Conservation (phyloP, 1,140 invertebrate genomes). For the Lepidotrigona ventralis region DNA sequence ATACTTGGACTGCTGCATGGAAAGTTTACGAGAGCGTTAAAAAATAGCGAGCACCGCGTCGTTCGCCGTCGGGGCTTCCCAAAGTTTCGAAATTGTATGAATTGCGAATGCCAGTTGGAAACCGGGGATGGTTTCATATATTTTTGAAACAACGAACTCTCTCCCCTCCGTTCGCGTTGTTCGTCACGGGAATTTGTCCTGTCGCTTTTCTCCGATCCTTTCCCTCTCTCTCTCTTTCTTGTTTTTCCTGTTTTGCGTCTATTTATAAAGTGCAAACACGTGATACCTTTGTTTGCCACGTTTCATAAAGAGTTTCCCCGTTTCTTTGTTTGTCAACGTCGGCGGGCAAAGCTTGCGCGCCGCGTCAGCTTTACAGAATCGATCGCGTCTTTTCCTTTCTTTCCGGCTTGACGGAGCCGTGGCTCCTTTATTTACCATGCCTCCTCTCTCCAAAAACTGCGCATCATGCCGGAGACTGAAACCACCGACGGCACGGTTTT, state of each 20-base stretch:
- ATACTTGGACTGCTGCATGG: not conserved
- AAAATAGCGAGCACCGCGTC: not conserved
- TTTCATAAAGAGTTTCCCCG: slow-evolving; percentile 17
- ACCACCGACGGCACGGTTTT: too few relatives aligned
- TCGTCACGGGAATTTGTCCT: not conserved
- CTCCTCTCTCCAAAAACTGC: not conserved
- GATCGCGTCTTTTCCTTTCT: not conserved
- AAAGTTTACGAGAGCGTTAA: slow-evolving; percentile 22
- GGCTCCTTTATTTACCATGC: not conserved
- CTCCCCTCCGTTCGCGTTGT: not conserved
- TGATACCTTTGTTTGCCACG: not conserved
- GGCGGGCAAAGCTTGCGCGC: not conserved
- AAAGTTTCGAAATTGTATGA: not conserved
- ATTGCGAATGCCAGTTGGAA: not conserved
- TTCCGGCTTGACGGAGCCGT: not conserved
- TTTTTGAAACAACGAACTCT: not conserved
- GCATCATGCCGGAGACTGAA: too few relatives aligned
- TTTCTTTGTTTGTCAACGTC: not conserved
- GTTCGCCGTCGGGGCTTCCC: not conserved
- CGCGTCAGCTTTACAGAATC: not conserved
- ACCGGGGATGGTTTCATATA: not conserved
- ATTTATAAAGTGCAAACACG: not conserved
- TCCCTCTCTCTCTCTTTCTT: not conserved
- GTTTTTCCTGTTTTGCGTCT: not conserved
- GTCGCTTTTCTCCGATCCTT: not conserved